Evolutionary conservation across 2,888 invertebrate species (phyloP), one percentile per base, ranked within the genome.

Genomic region (Caenorhabditis sp.): DNA sequence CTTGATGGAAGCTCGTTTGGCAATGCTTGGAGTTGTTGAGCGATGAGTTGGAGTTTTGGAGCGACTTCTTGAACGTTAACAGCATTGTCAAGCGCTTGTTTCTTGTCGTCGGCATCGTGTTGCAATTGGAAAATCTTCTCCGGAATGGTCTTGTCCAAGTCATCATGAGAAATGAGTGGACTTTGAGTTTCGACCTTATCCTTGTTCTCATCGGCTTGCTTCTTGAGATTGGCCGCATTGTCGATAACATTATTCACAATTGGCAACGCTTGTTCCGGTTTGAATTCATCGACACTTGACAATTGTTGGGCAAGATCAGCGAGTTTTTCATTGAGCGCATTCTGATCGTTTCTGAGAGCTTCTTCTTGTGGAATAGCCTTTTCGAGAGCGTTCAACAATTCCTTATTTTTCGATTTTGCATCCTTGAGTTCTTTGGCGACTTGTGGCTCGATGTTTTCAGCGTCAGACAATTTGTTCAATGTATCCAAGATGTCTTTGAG

Each of bases 21-120:
- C 10, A 71, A 64, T 14, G 71, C 56, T 61, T 71, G 69, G 5
- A 75, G 61, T 53, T 61, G 59, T 26, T 63, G 56, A n/a, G 70
- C 53, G 43, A 77, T 63, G 25, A 61, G 58, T 50, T 71, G 53
- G 27, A 75, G 38, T 61, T 68, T 63, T 20, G 77, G 77, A 20
- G 70, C 70, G 31, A 77, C 53, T n/a, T 61, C 59, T 17, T 65
- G 59, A 50, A 74, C 53, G 57, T 59, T 60, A 7, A 59, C 70
- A 27, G 67, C 66, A 17, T 64, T 67, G 59, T 58, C 60, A 21
- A 68, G 62, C 57, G 64, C 58, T 26, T 60, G 57, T 38, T 65
- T 36, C 31, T 61, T 70, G 43, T 69, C 74, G 21, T 67, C 70
- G 60, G 43, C 36, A 31, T 21, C 64, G 36, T 61, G 54, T 43